phyloP scores from a whole-genome alignment of 2,888 invertebrate genomes.

The Volucella inflata region DNA sequence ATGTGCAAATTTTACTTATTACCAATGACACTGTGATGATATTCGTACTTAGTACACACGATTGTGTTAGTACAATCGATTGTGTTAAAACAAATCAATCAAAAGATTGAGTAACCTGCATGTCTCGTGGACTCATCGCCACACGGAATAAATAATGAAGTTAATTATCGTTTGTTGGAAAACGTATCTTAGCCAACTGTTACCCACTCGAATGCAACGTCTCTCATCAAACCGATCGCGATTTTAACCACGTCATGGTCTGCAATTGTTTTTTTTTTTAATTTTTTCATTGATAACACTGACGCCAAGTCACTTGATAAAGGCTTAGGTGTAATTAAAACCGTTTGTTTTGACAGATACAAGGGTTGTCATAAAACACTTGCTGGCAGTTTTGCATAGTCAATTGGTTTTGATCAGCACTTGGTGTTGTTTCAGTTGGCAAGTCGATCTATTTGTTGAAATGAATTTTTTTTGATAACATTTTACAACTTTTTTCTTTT shows the following conservation, averaged over 20 bases:
- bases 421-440: too few relatives aligned
- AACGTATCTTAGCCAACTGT: too few relatives aligned
- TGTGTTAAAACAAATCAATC: not conserved
- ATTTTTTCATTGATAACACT: not conserved
- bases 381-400: not conserved
- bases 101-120: conserved; percentile 30
- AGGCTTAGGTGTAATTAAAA: conserved; percentile 8
- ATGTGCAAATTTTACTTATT: conserved; percentile 52
- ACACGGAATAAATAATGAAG: conserved; percentile 27
- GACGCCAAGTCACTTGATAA: not conserved
- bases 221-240: not conserved
- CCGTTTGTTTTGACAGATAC: not conserved
- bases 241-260: not conserved
- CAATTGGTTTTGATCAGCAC: too few relatives aligned
- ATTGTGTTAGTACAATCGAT: not conserved
- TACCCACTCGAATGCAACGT: conserved; percentile 2
- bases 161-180: not conserved
- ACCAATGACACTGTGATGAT: conserved; percentile 4
- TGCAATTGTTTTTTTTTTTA: not conserved
- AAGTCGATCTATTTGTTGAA: too few relatives aligned
- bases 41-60: conserved; percentile 7
- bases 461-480: too few relatives aligned
- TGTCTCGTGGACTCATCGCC: not conserved
- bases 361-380: not conserved
- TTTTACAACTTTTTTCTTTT: not conserved